These are phyloP conservation scores for Luidia sarsii DNA, from an alignment of 53 echinoderm and acorn worm species.

Conservation along the genomic window DNA sequence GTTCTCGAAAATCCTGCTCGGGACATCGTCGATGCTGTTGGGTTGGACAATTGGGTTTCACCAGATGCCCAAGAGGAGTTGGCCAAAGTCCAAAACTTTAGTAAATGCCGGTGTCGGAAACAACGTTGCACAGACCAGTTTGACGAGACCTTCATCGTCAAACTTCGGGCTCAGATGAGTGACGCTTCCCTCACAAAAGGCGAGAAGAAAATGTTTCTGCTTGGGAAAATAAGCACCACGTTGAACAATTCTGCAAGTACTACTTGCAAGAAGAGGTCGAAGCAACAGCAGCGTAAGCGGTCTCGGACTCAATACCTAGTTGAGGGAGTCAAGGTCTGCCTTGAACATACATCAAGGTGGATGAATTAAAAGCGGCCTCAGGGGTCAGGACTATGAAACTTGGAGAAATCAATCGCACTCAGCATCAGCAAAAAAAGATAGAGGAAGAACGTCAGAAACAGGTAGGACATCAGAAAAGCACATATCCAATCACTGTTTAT, in stretches of 20 bases:
- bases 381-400: too few species aligned
- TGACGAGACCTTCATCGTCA: neutral
- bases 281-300: slow-evolving; percentile 3
- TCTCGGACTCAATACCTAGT: slow-evolving; percentile 6
- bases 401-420: too few species aligned
- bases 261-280: neutral
- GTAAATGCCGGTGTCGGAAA: slow-evolving; percentile 1
- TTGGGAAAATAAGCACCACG: slow-evolving; percentile 22
- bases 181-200: slow-evolving; percentile 10
- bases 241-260: neutral
- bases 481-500: too few species aligned
- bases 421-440: too few species aligned
- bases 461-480: too few species aligned
- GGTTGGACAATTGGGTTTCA: slow-evolving; percentile 28
- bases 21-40: neutral
- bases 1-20: neutral
- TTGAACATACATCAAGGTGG: too few species aligned
- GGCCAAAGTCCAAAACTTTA: slow-evolving; percentile 3
- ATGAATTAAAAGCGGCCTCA: too few species aligned
- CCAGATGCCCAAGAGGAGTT: slow-evolving; percentile 30
- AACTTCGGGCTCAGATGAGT: slow-evolving; percentile 16
- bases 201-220: slow-evolving; percentile 38
- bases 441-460: too few species aligned
- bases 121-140: neutral
- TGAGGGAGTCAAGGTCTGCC: slow-evolving; percentile 27